Base-by-base conservation (phyloP, 2,888 invertebrate species). In the Trichogramma dendrolimi region DNA sequence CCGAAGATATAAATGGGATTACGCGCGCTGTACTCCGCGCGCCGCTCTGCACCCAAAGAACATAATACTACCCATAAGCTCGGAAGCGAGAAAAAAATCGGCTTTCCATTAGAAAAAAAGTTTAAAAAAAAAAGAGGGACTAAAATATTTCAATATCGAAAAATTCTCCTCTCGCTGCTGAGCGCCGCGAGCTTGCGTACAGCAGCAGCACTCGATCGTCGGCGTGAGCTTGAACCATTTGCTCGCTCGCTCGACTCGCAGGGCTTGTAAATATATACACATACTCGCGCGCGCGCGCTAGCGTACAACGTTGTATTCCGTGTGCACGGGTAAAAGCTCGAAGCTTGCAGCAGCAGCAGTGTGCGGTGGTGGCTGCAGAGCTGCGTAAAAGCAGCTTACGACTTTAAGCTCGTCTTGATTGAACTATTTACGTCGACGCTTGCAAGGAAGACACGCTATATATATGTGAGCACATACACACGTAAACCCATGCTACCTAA, bases 351-450 rank as follows among this genome's bases (percentile, higher is more conserved):
- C 6, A 52, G 55, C 11, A 55, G 48, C 7, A 43, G 55, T 10
- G 43, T 14, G 14, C 14, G 14, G 14, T 14, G 14, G 14, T 14
- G 14, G 14, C 14, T 14, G 59, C 40, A 11, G 47, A 41, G 56
- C 56, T 59, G 50, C 67, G 64, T 59, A 55, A 67, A 67, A 65
- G 63, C 63, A 61, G 69, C 70, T 72, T 71, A 71, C 67, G 68
- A 61, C 68, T 68, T 71, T 72, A 72, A 73, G 71, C 71, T 62
- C 66, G 67, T 67, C 67, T 69, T 73, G 73, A 74, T 74, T 73
- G 73, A 72, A 73, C 72, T 72, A 73, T 73, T 73, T 72, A 71
- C 71, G 71, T 67, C 67, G 67, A 67, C 65, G 64, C 66, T 63
- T 58, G 63, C 61, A 67, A 65, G 68, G 65, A 14, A 14, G 14